Percentiles rank a stretch among this genome's conserved stretches.
Evolutionary conservation across 2,113 vertebrate genomes (phyloP).

Genomic region (Talpa occidentalis): DNA sequence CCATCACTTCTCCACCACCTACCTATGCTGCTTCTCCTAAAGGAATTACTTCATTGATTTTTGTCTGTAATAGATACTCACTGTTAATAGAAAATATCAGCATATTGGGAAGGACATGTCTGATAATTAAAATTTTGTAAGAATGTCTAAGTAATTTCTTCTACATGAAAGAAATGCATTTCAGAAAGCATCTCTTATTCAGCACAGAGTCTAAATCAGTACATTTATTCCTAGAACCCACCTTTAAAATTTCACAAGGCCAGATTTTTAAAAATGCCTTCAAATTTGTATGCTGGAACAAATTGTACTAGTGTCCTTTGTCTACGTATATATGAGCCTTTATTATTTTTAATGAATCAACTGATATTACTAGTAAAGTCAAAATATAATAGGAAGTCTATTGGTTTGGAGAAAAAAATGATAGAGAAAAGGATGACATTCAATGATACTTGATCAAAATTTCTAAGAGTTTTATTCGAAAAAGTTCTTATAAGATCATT

Average conservation of each 20-base stretch:
- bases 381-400: not conserved
- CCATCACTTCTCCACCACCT: not conserved
- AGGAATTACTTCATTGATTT: constrained; percentile 69
- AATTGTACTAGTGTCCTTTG: not conserved
- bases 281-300: not conserved
- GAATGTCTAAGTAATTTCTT: constrained; percentile 51
- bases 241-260: constrained; percentile 38
- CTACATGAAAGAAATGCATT: constrained; percentile 51
- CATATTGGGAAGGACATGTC: constrained; percentile 41
- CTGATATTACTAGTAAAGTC: constrained; percentile 17
- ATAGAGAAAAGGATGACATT: not conserved
- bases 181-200: constrained; percentile 48
- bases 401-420: not conserved
- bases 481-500: not conserved
- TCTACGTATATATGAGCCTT: not conserved
- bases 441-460: not conserved
- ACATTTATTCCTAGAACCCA: not conserved
- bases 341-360: constrained; percentile 30
- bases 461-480: not conserved
- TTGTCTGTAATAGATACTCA: constrained; percentile 59
- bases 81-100: constrained; percentile 71
- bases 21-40: not conserved
- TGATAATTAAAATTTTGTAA: constrained; percentile 64
- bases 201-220: constrained; percentile 36
- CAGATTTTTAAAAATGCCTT: not conserved